A percentile compares a stretch with the other conserved stretches of the same genome.
Conservation (phyloP, 1,140 invertebrate genomes). For the Drosophila varians region DNA sequence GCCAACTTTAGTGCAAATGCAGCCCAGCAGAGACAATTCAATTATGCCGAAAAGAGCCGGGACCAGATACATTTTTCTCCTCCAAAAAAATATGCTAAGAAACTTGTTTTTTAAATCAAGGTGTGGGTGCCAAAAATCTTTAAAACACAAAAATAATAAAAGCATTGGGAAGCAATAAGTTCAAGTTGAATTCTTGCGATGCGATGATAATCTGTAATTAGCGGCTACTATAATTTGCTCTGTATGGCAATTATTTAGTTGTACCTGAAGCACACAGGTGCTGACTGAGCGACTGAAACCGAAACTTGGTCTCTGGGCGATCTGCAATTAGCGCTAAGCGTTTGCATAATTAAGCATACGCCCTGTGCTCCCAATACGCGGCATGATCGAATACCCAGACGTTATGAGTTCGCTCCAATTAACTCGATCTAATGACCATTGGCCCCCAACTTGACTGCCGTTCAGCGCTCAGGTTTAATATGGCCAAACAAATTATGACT, state of each 20-base stretch:
- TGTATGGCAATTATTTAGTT: slow-evolving; percentile 41
- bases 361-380: slow-evolving; percentile 59
- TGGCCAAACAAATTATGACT: slow-evolving; percentile 61
- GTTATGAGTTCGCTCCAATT: slow-evolving; percentile 43
- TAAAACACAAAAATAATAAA: slow-evolving; percentile 5
- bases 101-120: slow-evolving; percentile 4
- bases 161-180: slow-evolving; percentile 34
- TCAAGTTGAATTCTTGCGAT: slow-evolving; percentile 57
- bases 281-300: slow-evolving; percentile 22
- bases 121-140: slow-evolving; percentile 16
- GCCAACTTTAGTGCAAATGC: slow-evolving; percentile 33
- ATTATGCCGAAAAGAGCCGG: slow-evolving; percentile 28
- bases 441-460: slow-evolving; percentile 48
- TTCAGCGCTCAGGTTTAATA: slow-evolving; percentile 29
- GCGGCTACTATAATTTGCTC: slow-evolving; percentile 52
- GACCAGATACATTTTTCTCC: no score
- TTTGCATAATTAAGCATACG: slow-evolving; percentile 81
- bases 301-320: slow-evolving; percentile 23
- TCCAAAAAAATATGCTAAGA: not conserved
- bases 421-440: slow-evolving; percentile 51
- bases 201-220: slow-evolving; percentile 64
- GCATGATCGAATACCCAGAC: slow-evolving; percentile 3
- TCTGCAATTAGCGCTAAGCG: slow-evolving; percentile 65
- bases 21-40: slow-evolving; percentile 45
- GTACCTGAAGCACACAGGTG: slow-evolving; percentile 48